Evolutionary conservation across 2,797 vertebrate species (phyloP).

Genomic region (Danio aesculapii): DNA sequence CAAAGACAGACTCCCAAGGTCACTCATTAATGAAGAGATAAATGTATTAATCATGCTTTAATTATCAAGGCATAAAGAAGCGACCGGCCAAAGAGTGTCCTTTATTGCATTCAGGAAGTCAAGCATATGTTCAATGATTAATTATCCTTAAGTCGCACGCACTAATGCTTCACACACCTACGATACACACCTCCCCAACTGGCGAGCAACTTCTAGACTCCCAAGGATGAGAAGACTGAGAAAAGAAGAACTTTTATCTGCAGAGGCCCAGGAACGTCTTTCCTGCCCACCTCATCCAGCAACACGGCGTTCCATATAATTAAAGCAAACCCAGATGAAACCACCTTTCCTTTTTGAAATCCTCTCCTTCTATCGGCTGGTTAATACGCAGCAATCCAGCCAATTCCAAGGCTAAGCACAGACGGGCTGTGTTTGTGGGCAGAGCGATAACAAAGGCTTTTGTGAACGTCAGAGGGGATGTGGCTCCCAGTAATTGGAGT

Average conservation of each 20-base stretch:
- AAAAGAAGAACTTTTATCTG: constrained; percentile 76
- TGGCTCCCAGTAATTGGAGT: constrained; percentile 75
- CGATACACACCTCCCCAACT: constrained; percentile 49
- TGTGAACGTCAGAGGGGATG: constrained; percentile 71
- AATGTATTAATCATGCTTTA: constrained; percentile 76
- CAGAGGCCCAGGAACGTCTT: constrained; percentile 66
- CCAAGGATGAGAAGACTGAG: constrained; percentile 58
- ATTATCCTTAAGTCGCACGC: constrained; percentile 65
- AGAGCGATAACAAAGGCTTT: constrained; percentile 78
- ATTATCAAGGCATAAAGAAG: constrained; percentile 75
- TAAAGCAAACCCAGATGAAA: constrained; percentile 79
- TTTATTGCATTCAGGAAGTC: constrained; percentile 61
- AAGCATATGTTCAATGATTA: constrained; percentile 65
- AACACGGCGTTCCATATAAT: constrained; percentile 68
- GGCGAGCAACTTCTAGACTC: constrained; percentile 40
- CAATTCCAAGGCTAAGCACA: constrained; percentile 67
- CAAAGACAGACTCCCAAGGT: constrained; percentile 75
- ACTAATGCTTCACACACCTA: constrained; percentile 48
- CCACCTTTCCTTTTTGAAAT: constrained; percentile 71
- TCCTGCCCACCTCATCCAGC: constrained; percentile 52
- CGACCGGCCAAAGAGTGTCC: constrained; percentile 61
- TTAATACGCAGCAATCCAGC: constrained; percentile 71
- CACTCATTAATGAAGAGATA: constrained; percentile 72
- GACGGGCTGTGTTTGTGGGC: constrained; percentile 72
- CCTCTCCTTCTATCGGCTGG: constrained; percentile 70